Evolutionary conservation across 2,888 invertebrate species (phyloP).

Genomic region (Lasioglossum lativentre): DNA sequence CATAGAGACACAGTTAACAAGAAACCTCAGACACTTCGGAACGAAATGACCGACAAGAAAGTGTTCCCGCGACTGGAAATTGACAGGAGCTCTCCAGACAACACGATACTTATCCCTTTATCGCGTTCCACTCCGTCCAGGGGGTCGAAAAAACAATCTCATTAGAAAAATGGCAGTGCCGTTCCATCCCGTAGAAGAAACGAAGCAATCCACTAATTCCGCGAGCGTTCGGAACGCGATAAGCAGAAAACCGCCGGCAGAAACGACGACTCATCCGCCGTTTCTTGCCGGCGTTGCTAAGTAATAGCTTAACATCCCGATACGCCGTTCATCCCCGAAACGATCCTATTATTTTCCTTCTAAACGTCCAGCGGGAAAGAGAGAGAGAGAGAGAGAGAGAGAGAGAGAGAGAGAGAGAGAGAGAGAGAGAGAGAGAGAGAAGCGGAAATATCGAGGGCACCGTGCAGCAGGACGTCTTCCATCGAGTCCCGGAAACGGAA

Average conservation of each 20-base stretch:
- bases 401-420: not conserved
- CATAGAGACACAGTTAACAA: too few relatives aligned
- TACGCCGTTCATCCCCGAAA: slow-evolving; percentile 29
- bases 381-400: not conserved
- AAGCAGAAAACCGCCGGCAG: not conserved
- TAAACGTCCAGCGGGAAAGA: not conserved
- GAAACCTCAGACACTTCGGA: not conserved
- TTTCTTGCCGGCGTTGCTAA: slow-evolving; percentile 24
- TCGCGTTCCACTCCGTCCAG: not conserved
- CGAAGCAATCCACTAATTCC: slow-evolving; percentile 4
- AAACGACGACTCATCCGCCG: not conserved
- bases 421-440: not conserved
- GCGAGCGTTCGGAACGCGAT: slow-evolving; percentile 7
- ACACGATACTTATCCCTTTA: not conserved
- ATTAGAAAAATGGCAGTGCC: slow-evolving; percentile 4
- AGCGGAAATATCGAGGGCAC: not conserved
- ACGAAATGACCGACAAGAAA: not conserved
- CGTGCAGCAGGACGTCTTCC: not conserved
- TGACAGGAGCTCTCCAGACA: not conserved
- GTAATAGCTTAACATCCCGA: slow-evolving; percentile 13
- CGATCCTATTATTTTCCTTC: slow-evolving; percentile 41
- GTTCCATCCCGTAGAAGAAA: not conserved
- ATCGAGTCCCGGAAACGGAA: slow-evolving; percentile 39
- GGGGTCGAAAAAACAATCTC: not conserved
- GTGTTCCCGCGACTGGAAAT: not conserved